Conservation (phyloP, 2,113 vertebrate genomes). For the Hemicordylus capensis region DNA sequence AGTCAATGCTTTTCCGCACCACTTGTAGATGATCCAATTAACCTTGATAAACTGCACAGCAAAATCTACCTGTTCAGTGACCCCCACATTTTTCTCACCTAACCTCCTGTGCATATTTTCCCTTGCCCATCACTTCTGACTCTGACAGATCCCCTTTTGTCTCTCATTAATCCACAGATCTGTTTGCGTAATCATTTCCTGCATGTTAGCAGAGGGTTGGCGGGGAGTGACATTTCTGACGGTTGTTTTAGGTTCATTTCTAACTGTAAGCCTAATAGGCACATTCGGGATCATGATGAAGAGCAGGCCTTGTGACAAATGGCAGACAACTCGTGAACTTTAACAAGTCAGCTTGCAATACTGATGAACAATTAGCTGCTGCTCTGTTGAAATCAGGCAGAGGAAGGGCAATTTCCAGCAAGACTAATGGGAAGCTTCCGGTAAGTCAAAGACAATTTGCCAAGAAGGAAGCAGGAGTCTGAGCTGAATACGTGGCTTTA, state of each 20-base stretch:
- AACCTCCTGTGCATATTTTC: not conserved
- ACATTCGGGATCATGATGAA: constrained; percentile 9
- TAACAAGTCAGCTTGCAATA: not conserved
- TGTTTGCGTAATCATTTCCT: constrained; percentile 46
- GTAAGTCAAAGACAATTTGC: not conserved
- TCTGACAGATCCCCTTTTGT: constrained; percentile 28
- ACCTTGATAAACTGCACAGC: not conserved
- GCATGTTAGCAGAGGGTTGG: constrained; percentile 1
- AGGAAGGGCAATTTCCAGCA: not conserved
- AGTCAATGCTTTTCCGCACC: not conserved
- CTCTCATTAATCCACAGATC: constrained; percentile 35
- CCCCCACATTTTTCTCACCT: not conserved
- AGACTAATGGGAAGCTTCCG: not conserved
- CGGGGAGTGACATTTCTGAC: not conserved
- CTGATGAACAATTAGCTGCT: not conserved
- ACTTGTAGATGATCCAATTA: not conserved
- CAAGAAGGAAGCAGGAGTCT: not conserved
- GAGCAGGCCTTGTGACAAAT: constrained; percentile 17
- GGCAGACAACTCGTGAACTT: not conserved
- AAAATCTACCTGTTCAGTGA: not conserved
- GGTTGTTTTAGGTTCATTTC: constrained; percentile 4
- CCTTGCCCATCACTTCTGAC: constrained; percentile 13
- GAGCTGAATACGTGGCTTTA: not conserved
- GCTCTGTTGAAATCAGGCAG: not conserved
- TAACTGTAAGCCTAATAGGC: constrained; percentile 18